A percentile compares a stretch with the other conserved stretches of the same genome.
phyloP scores from a whole-genome alignment of 2,888 invertebrate species.

The Eugnorisma glareosa region DNA sequence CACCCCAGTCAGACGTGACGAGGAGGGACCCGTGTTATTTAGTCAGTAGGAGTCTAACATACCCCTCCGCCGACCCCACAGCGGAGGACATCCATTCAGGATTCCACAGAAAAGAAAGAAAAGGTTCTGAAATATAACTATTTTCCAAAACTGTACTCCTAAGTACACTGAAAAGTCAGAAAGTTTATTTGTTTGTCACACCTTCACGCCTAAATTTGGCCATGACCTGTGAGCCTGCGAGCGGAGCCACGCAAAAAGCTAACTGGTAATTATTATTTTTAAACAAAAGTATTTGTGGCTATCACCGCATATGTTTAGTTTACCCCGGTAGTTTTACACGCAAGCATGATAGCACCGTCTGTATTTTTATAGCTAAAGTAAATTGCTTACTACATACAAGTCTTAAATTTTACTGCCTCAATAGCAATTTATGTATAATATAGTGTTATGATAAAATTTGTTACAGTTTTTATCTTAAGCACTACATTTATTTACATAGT shows the following conservation, averaged over 20 bases:
- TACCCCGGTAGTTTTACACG: constrained; percentile 9
- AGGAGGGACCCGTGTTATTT: no score
- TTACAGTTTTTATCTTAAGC: constrained; percentile 24
- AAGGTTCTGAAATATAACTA: background rate
- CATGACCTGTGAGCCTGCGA: background rate
- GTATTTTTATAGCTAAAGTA: constrained; percentile 42
- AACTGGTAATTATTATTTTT: background rate
- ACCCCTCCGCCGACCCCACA: no score
- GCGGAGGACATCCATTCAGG: no score
- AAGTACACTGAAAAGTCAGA: background rate
- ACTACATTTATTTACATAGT: constrained; percentile 27
- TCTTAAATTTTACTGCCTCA: constrained; percentile 50
- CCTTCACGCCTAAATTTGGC: background rate
- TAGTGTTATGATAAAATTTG: constrained; percentile 41
- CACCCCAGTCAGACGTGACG: no score
- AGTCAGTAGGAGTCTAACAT: no score
- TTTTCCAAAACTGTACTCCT: background rate
- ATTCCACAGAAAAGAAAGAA: no score
- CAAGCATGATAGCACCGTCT: background rate
- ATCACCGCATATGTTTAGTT: background rate
- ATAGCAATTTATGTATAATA: constrained; percentile 33
- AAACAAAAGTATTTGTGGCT: background rate
- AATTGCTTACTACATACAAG: constrained; percentile 26
- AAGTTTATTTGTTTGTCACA: background rate
- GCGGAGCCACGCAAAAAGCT: background rate